Evolutionary conservation across 2,888 invertebrate species (phyloP), one percentile per base, ranked within the genome.

Genomic region (Apoderus coryli): DNA sequence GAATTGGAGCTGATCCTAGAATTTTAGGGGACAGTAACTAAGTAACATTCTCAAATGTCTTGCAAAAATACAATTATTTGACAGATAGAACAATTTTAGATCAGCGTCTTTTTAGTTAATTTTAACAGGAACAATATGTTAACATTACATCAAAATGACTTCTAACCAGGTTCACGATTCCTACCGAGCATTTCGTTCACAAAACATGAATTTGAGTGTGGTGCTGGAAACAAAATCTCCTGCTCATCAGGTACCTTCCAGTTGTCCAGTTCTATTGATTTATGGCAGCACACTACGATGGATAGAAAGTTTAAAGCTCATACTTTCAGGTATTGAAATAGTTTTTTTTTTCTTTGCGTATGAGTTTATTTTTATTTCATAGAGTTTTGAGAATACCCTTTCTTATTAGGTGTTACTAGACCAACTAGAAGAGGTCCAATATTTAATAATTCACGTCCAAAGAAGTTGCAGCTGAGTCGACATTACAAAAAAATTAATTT

Each of bases 211-310:
- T 50, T 67, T 86, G 31, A 74, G 72, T 46, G 65, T 88, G 22
- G 70, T 75, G 2, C 61, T 86, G 39, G 86, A 89, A 54, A 86
- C 85, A 0, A 76, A 74, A 46, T 59, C 52, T 52, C 32, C 62
- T 44, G 64, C 64, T 46, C 67, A 58, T 33, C 52, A 53, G 26
- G 43, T 49, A 4, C 49, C 51, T 2, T 48, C 47, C 49, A 69
- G 57, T 52, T 46, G 45, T 24, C 82, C 85, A 0, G 72, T 79
- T 33, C 66, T 86, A 3, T 64, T 89, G 3, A 64, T 93, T 0
- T 95, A 90, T 50, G 92, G 93, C 28, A 92, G 90, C 47, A 95
- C 95, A 0, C 63, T 95, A 14, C 70, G 85, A 61, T 95, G 95
- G 88, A 85, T 95, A 54, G 93, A 95, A 56, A 92, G 89, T 50